phyloP scores from a whole-genome alignment of 1,140 invertebrate species.

The Matsumurasca onukii region DNA sequence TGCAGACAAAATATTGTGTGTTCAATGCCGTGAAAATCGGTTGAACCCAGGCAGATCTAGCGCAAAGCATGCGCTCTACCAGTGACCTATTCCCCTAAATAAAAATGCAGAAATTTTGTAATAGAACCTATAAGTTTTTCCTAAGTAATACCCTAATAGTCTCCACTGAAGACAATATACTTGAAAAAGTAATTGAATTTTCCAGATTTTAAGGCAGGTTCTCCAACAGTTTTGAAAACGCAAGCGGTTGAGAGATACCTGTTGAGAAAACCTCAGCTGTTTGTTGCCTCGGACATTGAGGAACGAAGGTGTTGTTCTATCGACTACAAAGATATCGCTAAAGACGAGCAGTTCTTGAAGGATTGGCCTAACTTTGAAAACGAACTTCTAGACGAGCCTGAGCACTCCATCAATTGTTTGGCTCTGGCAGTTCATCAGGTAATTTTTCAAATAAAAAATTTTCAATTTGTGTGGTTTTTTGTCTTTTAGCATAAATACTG shows the following conservation, averaged over 20 bases:
- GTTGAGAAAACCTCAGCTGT: constrained; percentile 52
- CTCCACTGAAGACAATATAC: too few species aligned
- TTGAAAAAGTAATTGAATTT: too few species aligned
- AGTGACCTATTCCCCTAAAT: too few species aligned
- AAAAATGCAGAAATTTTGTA: too few species aligned
- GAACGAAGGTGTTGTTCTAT: constrained; percentile 60
- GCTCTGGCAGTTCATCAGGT: constrained; percentile 74
- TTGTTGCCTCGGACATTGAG: constrained; percentile 61
- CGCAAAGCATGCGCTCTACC: too few species aligned
- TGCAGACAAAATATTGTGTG: too few species aligned
- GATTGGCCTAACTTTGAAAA: constrained; percentile 62
- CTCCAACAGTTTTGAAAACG: constrained; percentile 53
- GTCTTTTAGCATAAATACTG: not conserved
- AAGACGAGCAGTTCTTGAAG: constrained; percentile 58
- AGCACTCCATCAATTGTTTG: constrained; percentile 62
- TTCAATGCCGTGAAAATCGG: too few species aligned
- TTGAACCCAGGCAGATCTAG: too few species aligned
- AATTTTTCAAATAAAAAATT: constrained; percentile 31
- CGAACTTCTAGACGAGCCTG: constrained; percentile 65
- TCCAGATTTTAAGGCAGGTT: constrained; percentile 55
- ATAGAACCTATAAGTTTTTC: too few species aligned
- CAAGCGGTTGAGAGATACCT: constrained; percentile 57
- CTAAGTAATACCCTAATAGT: too few species aligned
- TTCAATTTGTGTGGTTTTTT: not conserved
- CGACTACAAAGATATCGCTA: constrained; percentile 62